Conservation (phyloP, 2,888 invertebrate species). For the Macrophya alboannulata region DNA sequence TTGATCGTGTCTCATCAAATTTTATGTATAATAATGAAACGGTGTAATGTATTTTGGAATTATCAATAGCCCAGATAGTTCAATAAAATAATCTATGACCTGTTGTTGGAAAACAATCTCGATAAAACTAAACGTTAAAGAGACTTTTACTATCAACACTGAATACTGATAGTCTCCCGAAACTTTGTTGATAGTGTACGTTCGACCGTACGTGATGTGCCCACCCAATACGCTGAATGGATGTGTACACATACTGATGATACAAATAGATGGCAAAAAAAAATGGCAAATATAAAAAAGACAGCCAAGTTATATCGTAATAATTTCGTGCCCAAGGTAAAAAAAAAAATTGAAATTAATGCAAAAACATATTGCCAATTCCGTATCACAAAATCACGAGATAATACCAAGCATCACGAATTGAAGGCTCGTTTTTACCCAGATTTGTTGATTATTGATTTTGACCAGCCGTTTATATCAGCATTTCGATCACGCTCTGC, state of each 20-base stretch:
- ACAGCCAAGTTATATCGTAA: background rate
- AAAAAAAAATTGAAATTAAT: background rate
- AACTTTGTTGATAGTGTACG: slow-evolving; percentile 6
- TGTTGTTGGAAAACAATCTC: background rate
- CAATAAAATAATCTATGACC: background rate
- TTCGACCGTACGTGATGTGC: background rate
- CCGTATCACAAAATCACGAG: background rate
- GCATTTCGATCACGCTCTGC: background rate
- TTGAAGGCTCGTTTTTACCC: background rate
- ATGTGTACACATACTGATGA: background rate
- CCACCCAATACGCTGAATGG: background rate
- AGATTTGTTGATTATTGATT: slow-evolving; percentile 11
- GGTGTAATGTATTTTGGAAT: background rate
- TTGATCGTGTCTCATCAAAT: background rate
- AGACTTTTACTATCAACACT: background rate
- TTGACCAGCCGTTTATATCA: background rate
- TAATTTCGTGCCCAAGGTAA: background rate
- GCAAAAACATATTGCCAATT: background rate
- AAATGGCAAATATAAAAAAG: background rate
- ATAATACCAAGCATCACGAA: background rate
- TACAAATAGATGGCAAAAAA: background rate
- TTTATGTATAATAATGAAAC: background rate
- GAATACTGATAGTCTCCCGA: background rate
- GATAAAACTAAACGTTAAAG: background rate
- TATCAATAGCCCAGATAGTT: background rate